These are phyloP conservation scores for Drosophila miranda DNA, from an alignment of 1,140 invertebrate genomes.

Conservation along the genomic window DNA sequence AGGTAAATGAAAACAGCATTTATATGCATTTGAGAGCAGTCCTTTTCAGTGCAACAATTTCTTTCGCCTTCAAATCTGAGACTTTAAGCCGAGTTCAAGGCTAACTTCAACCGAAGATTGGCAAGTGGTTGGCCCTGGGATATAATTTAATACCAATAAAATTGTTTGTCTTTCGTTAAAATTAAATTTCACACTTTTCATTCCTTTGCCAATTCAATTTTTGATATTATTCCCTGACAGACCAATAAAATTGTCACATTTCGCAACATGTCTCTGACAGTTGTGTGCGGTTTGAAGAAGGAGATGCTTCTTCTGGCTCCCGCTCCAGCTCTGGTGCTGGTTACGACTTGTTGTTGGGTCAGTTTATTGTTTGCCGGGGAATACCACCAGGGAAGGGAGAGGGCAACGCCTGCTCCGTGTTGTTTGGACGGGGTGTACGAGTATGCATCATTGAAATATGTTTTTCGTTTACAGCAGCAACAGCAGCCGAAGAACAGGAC, in stretches of 20 bases:
- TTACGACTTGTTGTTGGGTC: conserved; percentile 42
- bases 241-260: conserved; percentile 76
- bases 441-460: conserved; percentile 73
- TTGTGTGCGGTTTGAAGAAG: conserved; percentile 41
- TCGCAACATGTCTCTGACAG: conserved; percentile 61
- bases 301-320: conserved; percentile 19
- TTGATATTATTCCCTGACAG: conserved; percentile 43
- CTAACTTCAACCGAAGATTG: too few species aligned
- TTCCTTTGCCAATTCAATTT: conserved; percentile 7
- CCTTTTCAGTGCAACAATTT: too few species aligned
- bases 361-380: conserved; percentile 42
- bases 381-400: neutral
- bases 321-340: neutral
- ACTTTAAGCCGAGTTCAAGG: too few species aligned
- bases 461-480: conserved; percentile 53
- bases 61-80: too few species aligned
- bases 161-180: neutral
- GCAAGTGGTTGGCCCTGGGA: too few species aligned
- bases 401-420: conserved; percentile 45
- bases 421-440: conserved; percentile 39
- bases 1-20: too few species aligned
- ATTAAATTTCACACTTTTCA: conserved; percentile 4
- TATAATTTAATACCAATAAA: neutral
- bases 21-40: too few species aligned
- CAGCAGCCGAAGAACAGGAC: neutral